Conservation (phyloP, 2,888 invertebrate species). For the Phorcus lineatus region DNA sequence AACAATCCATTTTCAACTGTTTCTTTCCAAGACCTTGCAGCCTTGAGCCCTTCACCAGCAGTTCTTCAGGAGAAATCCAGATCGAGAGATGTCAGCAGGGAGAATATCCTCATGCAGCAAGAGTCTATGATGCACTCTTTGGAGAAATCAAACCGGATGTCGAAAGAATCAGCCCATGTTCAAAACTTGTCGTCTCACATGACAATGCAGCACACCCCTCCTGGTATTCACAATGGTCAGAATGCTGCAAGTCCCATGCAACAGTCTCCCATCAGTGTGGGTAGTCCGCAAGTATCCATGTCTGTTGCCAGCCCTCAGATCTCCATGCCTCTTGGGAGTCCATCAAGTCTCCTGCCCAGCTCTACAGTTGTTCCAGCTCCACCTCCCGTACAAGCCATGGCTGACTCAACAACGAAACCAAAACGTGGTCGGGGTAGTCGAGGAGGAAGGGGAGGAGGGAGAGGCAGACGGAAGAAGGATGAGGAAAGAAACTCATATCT, state of each 20-base stretch:
- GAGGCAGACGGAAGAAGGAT: slow-evolving; percentile 58
- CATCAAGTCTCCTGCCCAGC: slow-evolving; percentile 52
- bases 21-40: slow-evolving; percentile 40
- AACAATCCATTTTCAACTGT: slow-evolving; percentile 33
- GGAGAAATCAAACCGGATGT: slow-evolving; percentile 20
- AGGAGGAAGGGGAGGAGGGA: not conserved
- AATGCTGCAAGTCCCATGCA: slow-evolving; percentile 54
- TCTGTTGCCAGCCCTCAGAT: slow-evolving; percentile 51
- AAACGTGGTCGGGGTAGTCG: slow-evolving; percentile 50
- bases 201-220: slow-evolving; percentile 29
- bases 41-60: not conserved
- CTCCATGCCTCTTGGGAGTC: slow-evolving; percentile 53
- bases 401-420: slow-evolving; percentile 72
- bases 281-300: slow-evolving; percentile 47
- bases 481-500: not conserved
- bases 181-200: slow-evolving; percentile 10
- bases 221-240: slow-evolving; percentile 32
- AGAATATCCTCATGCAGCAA: slow-evolving; percentile 5
- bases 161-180: slow-evolving; percentile 13
- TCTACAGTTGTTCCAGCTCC: slow-evolving; percentile 55
- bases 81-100: not conserved
- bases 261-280: slow-evolving; percentile 55
- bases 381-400: slow-evolving; percentile 66
- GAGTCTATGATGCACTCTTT: not conserved
- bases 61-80: not conserved